Conservation (phyloP, 2,797 vertebrate species). For the Buphagus erythrorhynchus region DNA sequence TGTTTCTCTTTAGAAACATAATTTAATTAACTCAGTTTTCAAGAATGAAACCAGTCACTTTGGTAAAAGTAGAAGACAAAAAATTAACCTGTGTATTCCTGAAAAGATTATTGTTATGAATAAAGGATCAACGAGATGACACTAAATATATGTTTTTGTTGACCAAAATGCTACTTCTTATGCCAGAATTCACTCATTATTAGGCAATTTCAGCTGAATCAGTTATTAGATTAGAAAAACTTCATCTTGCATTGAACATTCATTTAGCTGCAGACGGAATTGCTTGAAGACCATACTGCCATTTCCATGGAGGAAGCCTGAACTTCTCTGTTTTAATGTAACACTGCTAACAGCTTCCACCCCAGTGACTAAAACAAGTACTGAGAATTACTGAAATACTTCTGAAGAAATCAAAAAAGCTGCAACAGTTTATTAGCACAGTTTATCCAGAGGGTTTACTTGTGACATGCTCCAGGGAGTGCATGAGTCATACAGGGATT, state of each 20-base stretch:
- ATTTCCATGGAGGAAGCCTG: background rate
- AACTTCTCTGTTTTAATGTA: background rate
- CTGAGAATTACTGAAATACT: background rate
- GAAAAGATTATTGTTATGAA: background rate
- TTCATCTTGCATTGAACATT: background rate
- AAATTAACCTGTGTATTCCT: background rate
- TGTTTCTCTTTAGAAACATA: constrained; percentile 1
- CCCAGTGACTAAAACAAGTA: background rate
- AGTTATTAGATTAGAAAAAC: background rate
- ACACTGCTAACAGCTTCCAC: background rate
- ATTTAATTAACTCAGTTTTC: background rate
- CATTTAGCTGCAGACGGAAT: background rate
- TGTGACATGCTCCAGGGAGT: background rate
- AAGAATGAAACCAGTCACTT: background rate
- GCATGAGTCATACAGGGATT: background rate
- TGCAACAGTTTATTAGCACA: background rate
- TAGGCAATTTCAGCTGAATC: background rate
- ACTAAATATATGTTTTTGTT: background rate
- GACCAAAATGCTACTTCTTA: background rate
- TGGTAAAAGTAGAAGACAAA: background rate
- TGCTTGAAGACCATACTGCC: background rate
- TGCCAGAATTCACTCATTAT: background rate
- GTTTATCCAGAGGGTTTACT: background rate
- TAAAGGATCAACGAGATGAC: background rate
- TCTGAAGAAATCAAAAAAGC: background rate